Evolutionary conservation across 2,888 invertebrate genomes (phyloP), one percentile per base, ranked within the genome.

Genomic region (Exephanes ischioxanthus): DNA sequence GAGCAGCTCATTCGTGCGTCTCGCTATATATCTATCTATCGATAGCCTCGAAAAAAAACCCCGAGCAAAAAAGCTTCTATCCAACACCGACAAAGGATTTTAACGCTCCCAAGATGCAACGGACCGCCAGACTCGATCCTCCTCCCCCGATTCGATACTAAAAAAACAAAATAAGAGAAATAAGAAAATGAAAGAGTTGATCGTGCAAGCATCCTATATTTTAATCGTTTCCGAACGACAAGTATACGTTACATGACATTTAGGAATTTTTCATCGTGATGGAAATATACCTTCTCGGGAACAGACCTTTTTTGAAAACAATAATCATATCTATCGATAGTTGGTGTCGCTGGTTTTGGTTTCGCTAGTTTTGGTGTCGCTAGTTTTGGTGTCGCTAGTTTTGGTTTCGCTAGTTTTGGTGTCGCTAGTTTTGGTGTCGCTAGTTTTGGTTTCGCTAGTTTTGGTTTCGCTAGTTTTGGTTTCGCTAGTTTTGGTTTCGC

Each of bases 31-130:
- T 22, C 9, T 22, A 67, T 16, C n/a, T 41, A 73, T 75, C 81
- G 75, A 85, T 85, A 19, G 45, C 51, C 67, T 30, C 77, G 55
- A 19, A 33, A 45, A 45, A 45, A 48, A 67, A 58, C 33, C 45
- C 41, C 22, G 5, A 66, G 63, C 72, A 73, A 81, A 85, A 75
- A 48, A 16, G 53, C 19, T 53, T 30, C 41, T 61, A 73, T 73
- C 63, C 72, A 19, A 61, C 14, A 79, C 86, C 86, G 86, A 61
- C 86, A 84, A 86, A 86, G 86, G 70, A 86, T 86, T 86, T 86
- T 84, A 84, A 86, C 84, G 86, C 70, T 78, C 61, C 5, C 30
- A 19, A 22, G 61, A 76, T 80, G 55, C 70, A 80, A 80, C 58
- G 80, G 3, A 68, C 58, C 72, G 68, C 67, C 41, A 26, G 53